These are phyloP conservation scores for Altica lythri DNA, from an alignment of 2,888 invertebrate species.

Conservation along the genomic window DNA sequence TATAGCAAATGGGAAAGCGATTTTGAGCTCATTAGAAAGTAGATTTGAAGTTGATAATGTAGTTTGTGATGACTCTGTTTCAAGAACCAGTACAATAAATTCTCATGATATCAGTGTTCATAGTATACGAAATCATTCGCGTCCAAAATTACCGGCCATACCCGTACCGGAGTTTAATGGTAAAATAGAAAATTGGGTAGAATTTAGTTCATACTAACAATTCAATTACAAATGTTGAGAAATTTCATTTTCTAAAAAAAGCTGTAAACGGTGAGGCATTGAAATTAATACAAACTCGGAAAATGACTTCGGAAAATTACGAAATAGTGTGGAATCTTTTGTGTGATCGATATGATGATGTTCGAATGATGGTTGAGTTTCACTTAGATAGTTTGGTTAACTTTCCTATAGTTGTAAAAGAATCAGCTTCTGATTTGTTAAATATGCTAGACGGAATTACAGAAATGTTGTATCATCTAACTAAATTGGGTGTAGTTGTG, in stretches of 20 bases:
- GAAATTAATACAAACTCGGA: constrained; percentile 12
- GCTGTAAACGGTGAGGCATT: constrained; percentile 19
- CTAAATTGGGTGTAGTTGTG: constrained; percentile 1
- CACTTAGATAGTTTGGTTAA: constrained; percentile 20
- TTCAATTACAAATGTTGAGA: constrained; percentile 20
- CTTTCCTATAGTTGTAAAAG: constrained; percentile 11
- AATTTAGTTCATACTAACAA: constrained; percentile 28
- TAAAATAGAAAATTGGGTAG: constrained; percentile 21
- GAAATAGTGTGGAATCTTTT: constrained; percentile 21
- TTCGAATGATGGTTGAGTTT: constrained; percentile 11
- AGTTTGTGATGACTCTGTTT: too few relatives aligned
- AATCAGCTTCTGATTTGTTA: constrained; percentile 18
- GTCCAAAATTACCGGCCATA: constrained; percentile 19
- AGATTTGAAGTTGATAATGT: too few relatives aligned
- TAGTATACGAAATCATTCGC: too few relatives aligned
- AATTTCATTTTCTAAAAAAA: constrained; percentile 25
- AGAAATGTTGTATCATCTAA: background rate
- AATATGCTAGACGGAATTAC: constrained; percentile 11
- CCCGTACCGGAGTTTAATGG: constrained; percentile 26
- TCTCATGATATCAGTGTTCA: too few relatives aligned
- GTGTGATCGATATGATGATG: constrained; percentile 23
- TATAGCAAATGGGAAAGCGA: too few relatives aligned
- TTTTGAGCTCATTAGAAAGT: too few relatives aligned
- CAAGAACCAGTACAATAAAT: too few relatives aligned
- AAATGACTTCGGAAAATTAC: constrained; percentile 19